phyloP scores from a whole-genome alignment of 2,113 vertebrate genomes.

The Scytalopus superciliaris region DNA sequence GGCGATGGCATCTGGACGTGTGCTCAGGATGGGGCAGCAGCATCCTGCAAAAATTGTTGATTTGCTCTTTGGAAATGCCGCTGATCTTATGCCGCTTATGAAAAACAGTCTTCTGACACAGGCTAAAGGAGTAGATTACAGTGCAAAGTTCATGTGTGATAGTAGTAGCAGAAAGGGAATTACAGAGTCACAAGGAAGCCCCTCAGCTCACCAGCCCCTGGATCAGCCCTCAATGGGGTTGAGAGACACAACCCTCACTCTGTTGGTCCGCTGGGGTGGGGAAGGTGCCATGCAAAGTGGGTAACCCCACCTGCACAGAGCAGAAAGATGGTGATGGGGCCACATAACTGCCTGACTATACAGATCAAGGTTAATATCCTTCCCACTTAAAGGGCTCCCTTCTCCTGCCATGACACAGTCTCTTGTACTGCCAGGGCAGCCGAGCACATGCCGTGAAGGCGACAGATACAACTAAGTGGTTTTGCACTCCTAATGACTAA shows the following conservation, averaged over 20 bases:
- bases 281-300: neutral
- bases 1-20: accelerated
- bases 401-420: neutral
- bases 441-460: accelerated
- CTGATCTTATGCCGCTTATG: neutral
- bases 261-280: accelerated
- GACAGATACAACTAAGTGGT: neutral
- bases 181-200: neutral
- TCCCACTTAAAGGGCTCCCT: neutral
- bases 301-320: neutral
- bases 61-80: conserved; percentile 8
- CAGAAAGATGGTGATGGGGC: neutral
- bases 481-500: neutral
- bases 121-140: neutral
- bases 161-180: neutral
- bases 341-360: neutral
- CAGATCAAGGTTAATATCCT: neutral
- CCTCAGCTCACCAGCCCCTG: accelerated
- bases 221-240: accelerated
- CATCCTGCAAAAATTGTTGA: neutral
- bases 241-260: neutral
- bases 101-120: neutral
- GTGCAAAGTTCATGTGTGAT: neutral
- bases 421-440: neutral
- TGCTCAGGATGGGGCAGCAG: neutral